A percentile compares a stretch with the other conserved stretches of the same genome.
Evolutionary conservation across 1,140 invertebrate species (phyloP).

Genomic region (Drosophila murphyi): DNA sequence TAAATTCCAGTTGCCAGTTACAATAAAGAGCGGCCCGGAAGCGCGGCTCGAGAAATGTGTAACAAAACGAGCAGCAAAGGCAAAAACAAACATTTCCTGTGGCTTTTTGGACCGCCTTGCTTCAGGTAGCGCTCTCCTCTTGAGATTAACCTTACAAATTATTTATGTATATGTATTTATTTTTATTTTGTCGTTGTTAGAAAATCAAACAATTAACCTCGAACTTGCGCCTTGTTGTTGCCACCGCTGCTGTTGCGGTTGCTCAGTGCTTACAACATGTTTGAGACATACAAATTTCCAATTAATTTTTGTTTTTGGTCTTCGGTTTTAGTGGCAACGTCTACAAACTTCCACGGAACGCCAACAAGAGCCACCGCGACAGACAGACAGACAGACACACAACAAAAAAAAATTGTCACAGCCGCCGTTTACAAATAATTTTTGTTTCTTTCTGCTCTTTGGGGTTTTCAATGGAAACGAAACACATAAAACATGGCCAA

Average conservation of each 20-base stretch:
- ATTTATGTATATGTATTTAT: conserved; percentile 46
- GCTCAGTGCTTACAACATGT: conserved; percentile 73
- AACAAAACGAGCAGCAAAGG: conserved; percentile 17
- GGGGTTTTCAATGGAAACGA: conserved; percentile 81
- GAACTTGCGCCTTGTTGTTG: conserved; percentile 65
- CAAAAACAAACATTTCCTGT: conserved; percentile 75
- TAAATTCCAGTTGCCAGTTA: conserved; percentile 40
- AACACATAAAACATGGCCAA: conserved; percentile 81
- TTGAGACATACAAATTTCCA: conserved; percentile 82
- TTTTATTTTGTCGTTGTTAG: conserved; percentile 62
- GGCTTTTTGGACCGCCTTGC: conserved; percentile 13
- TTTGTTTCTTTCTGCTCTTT: conserved; percentile 73
- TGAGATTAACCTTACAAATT: conserved; percentile 71
- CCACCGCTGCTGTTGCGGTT: conserved; percentile 20
- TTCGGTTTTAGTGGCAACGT: conserved; percentile 61
- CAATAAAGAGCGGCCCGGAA: conserved; percentile 44
- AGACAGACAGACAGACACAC: conserved; percentile 24
- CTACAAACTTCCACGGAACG: conserved; percentile 73
- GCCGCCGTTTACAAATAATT: conserved; percentile 81
- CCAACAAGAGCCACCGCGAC: conserved; percentile 40
- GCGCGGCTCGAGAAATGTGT: conserved; percentile 43
- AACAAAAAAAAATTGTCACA: conserved; percentile 72
- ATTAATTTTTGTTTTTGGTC: conserved; percentile 73
- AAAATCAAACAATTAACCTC: conserved; percentile 83
- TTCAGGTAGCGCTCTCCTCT: conserved; percentile 54